Evolutionary conservation across 2,888 invertebrate genomes (phyloP).

Genomic region (Empis livida): DNA sequence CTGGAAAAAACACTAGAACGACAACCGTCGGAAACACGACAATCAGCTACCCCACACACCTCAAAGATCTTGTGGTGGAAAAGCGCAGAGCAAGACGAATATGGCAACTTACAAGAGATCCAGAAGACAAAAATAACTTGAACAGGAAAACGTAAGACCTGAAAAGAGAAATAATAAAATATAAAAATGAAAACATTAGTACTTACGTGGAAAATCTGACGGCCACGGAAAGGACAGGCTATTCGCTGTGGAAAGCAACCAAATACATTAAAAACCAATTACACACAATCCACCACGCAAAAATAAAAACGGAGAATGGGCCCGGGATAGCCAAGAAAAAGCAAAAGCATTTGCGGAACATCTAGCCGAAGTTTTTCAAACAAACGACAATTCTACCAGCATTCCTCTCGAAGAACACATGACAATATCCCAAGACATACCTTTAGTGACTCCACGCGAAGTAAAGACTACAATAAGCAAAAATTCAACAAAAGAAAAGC

Average conservation of each 20-base stretch:
- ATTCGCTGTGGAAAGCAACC: conserved; percentile 12
- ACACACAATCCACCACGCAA: conserved; percentile 2
- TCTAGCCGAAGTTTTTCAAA: conserved; percentile 3
- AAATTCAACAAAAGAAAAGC: too few relatives aligned
- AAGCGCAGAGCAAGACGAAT: conserved; percentile 11
- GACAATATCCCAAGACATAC: too few relatives aligned
- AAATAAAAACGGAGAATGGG: conserved; percentile 2
- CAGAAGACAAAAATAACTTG: conserved; percentile 10
- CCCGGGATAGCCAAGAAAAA: conserved; percentile 7
- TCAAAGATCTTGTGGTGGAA: background rate
- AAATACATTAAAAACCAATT: conserved; percentile 5
- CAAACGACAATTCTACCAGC: background rate
- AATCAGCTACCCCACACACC: background rate
- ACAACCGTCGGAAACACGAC: too few relatives aligned
- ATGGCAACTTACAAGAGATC: conserved; percentile 12
- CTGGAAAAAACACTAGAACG: too few relatives aligned
- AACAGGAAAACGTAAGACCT: conserved; percentile 11
- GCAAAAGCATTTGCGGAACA: conserved; percentile 8
- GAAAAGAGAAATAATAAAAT: conserved; percentile 5
- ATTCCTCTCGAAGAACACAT: too few relatives aligned
- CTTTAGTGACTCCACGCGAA: too few relatives aligned
- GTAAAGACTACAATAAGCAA: too few relatives aligned
- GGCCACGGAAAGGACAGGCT: conserved; percentile 1
- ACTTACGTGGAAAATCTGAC: conserved; percentile 5
- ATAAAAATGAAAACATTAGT: background rate